Evolutionary conservation across 2,797 vertebrate species (phyloP).

Genomic region (Buphagus erythrorhynchus): DNA sequence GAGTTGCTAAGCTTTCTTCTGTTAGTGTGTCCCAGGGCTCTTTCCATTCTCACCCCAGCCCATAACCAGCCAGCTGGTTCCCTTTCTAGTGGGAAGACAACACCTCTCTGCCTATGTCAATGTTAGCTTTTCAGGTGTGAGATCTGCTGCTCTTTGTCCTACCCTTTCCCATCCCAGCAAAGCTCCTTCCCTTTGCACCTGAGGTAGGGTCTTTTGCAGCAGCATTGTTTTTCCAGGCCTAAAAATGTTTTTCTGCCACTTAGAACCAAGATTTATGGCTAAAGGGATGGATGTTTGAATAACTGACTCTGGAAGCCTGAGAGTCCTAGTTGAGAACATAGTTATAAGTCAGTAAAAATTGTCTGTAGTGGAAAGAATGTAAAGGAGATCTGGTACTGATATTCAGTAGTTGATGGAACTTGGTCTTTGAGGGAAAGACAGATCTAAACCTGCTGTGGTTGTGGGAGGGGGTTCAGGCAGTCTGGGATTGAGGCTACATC

Average conservation of each 20-base stretch:
- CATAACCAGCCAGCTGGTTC: neutral
- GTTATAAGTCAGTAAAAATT: neutral
- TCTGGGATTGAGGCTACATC: neutral
- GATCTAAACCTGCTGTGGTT: neutral
- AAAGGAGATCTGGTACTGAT: neutral
- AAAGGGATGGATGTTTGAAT: neutral
- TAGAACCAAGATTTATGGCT: neutral
- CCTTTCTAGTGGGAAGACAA: neutral
- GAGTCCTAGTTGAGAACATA: neutral
- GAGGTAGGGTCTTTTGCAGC: neutral
- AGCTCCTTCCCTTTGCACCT: neutral
- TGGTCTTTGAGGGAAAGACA: neutral
- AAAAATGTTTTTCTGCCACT: neutral
- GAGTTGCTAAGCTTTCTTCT: neutral
- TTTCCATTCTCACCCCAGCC: neutral
- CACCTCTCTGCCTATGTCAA: neutral
- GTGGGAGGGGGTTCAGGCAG: neutral
- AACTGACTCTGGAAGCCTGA: neutral
- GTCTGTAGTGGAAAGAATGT: neutral
- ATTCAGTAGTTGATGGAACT: neutral
- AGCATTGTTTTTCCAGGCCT: neutral
- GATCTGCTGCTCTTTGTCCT: neutral
- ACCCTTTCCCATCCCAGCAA: neutral
- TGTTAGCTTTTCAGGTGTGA: neutral
- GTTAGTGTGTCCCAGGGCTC: neutral